Evolutionary conservation across 2,797 vertebrate species (phyloP).

Genomic region (Eptatretus atami): DNA sequence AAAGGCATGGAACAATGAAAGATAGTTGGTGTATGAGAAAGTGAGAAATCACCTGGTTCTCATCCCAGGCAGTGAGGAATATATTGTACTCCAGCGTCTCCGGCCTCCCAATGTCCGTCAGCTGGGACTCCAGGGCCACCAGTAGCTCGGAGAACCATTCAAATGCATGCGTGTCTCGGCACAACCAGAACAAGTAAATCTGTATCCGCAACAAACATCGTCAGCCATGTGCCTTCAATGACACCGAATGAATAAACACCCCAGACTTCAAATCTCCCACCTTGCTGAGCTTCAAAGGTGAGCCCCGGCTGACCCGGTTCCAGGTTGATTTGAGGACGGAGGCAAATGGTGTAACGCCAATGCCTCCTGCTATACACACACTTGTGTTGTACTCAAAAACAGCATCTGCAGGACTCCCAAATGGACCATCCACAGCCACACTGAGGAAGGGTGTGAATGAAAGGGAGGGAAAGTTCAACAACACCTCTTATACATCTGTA

Average conservation of each 20-base stretch:
- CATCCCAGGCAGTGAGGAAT: constrained; percentile 30
- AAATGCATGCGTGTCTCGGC: constrained; percentile 23
- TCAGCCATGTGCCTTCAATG: too few species aligned
- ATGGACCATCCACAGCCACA: constrained; percentile 61
- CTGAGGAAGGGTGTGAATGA: constrained; percentile 15
- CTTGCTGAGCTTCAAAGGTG: too few species aligned
- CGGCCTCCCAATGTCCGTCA: constrained; percentile 18
- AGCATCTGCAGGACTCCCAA: constrained; percentile 74
- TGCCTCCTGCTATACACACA: constrained; percentile 70
- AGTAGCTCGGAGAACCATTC: constrained; percentile 33
- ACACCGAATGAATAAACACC: too few species aligned
- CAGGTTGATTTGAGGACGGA: constrained; percentile 32
- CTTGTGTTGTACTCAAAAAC: constrained; percentile 74
- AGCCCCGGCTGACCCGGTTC: too few species aligned
- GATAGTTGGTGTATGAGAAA: not conserved
- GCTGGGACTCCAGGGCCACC: constrained; percentile 21
- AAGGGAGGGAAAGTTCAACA: too few species aligned
- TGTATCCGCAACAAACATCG: constrained; percentile 8
- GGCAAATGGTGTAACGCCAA: constrained; percentile 78
- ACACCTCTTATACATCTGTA: too few species aligned
- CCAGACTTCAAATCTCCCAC: too few species aligned
- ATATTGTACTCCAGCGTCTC: constrained; percentile 25
- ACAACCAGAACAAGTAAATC: constrained; percentile 40
- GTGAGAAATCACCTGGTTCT: constrained; percentile 21
- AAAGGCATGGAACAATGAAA: too few species aligned